These are phyloP conservation scores for Anguilla obscura DNA, from an alignment of 2,797 vertebrate genomes.

Conservation along the genomic window DNA sequence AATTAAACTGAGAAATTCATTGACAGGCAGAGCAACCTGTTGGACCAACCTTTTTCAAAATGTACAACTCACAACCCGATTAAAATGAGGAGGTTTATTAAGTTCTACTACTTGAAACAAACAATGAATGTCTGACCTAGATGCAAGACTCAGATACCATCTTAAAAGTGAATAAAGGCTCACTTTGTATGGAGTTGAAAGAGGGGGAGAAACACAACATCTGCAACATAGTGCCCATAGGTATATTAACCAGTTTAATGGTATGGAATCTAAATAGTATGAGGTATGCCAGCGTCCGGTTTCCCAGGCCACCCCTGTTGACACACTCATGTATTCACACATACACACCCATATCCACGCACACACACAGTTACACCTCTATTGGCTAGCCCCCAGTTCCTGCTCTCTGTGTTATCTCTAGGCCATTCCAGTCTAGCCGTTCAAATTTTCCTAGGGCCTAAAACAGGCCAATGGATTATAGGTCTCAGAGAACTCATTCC, in stretches of 20 bases:
- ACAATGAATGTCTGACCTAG: no score
- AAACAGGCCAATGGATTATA: neutral
- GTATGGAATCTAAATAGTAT: neutral
- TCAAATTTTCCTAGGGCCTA: neutral
- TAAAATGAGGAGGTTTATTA: no score
- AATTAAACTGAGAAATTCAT: no score
- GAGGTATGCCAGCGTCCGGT: neutral
- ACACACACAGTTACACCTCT: neutral
- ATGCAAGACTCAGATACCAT: no score
- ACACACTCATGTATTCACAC: neutral
- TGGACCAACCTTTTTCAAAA: no score
- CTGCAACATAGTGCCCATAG: neutral
- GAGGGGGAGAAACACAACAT: no score
- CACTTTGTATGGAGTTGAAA: no score
- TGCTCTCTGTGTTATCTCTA: neutral
- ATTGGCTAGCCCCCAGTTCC: neutral
- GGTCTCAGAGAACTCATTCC: neutral
- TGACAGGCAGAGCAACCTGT: no score
- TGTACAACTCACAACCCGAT: no score
- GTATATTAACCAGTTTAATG: neutral
- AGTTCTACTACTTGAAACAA: no score
- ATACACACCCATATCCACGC: neutral
- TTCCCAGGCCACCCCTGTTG: neutral
- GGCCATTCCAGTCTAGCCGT: no score
- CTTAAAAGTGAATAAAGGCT: no score